phyloP scores from a whole-genome alignment of 2,113 vertebrate genomes.

The Chloroceryle aenea region DNA sequence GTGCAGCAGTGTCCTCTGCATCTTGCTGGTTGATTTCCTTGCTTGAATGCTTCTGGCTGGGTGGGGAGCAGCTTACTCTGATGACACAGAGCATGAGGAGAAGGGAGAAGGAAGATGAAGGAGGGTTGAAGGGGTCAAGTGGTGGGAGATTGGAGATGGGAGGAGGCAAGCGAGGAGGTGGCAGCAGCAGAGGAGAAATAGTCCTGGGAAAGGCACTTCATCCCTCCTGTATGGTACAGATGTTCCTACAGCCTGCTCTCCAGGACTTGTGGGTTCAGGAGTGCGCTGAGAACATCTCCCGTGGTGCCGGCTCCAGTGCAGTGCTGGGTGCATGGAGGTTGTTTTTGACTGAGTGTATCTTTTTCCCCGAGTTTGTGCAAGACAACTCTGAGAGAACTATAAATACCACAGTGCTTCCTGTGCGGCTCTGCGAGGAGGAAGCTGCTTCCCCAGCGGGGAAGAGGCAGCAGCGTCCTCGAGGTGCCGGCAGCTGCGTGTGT shows the following conservation, averaged over 20 bases:
- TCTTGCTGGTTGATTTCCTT: neutral
- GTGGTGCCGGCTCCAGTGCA: neutral
- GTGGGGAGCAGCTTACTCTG: neutral
- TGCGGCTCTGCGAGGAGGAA: conserved; percentile 4
- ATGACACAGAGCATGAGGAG: neutral
- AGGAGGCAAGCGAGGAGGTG: neutral
- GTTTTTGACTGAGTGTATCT: neutral
- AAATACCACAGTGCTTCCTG: conserved; percentile 52
- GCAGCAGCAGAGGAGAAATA: neutral
- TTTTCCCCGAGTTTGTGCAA: conserved; percentile 22
- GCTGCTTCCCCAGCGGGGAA: neutral
- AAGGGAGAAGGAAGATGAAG: neutral
- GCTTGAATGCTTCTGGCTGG: neutral
- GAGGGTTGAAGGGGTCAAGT: neutral
- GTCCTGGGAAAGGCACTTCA: neutral
- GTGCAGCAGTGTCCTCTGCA: neutral
- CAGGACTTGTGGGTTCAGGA: neutral
- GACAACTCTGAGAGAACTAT: neutral
- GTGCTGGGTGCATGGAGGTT: neutral
- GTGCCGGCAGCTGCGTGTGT: neutral
- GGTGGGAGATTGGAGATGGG: neutral
- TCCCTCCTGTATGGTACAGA: rapidly evolving
- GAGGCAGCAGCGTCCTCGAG: neutral
- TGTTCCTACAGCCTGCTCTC: neutral
- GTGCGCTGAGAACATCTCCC: rapidly evolving